phyloP scores from a whole-genome alignment of 2,888 invertebrate species.

The Epinotia nisella region DNA sequence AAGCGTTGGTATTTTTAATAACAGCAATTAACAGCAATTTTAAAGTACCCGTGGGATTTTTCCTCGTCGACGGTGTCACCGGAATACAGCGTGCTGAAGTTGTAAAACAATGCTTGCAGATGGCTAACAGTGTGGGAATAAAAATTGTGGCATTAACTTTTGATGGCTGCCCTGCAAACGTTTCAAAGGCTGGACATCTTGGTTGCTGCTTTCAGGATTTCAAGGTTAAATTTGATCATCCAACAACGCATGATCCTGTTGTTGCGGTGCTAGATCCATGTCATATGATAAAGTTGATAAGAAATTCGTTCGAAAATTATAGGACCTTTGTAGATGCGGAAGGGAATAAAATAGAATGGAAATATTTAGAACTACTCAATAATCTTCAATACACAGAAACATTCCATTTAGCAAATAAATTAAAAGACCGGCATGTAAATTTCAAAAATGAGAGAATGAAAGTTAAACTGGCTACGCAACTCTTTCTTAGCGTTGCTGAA shows the following conservation, averaged over 20 bases:
- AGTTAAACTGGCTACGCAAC: background rate
- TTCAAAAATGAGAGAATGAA: conserved; percentile 16
- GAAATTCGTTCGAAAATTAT: conserved; percentile 45
- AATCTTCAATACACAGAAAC: conserved; percentile 19
- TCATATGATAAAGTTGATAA: conserved; percentile 46
- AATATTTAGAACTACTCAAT: conserved; percentile 10
- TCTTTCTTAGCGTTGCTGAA: conserved; percentile 39
- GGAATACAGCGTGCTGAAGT: too few relatives aligned
- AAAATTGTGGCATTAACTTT: too few relatives aligned
- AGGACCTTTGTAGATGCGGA: conserved; percentile 24
- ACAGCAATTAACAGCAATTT: background rate
- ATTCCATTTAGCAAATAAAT: conserved; percentile 21
- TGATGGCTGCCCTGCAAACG: too few relatives aligned
- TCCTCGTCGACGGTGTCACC: conserved; percentile 33
- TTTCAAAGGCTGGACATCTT: too few relatives aligned
- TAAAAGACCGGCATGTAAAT: conserved; percentile 17
- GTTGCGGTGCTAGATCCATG: conserved; percentile 3
- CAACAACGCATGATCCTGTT: background rate
- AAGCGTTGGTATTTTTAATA: background rate
- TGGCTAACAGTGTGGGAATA: too few relatives aligned
- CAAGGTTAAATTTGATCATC: background rate
- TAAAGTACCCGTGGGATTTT: conserved; percentile 42
- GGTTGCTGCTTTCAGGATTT: too few relatives aligned
- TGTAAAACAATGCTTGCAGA: too few relatives aligned
- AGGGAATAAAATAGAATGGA: conserved; percentile 19